Conservation (phyloP, 2,888 invertebrate genomes). For the Cantharis rufa region DNA sequence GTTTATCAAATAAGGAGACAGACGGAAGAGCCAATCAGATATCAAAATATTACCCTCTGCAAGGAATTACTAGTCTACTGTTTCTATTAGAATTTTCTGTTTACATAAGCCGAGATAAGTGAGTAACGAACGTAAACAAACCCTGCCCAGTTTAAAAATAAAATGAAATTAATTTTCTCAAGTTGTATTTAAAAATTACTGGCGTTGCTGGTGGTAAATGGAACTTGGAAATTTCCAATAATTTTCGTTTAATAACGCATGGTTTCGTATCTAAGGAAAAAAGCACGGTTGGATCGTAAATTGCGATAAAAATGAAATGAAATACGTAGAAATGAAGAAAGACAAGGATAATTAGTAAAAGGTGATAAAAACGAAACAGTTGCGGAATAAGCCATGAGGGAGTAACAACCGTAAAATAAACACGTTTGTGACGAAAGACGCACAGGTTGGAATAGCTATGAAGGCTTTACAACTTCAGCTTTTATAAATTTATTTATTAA, state of each 20-base stretch:
- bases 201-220: not conserved
- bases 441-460: conserved; percentile 13
- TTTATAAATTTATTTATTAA: not conserved
- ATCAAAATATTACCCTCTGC: conserved; percentile 15
- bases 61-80: conserved; percentile 14
- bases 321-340: conserved; percentile 20
- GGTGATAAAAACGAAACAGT: conserved; percentile 31
- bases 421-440: conserved; percentile 24
- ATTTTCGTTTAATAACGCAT: not conserved
- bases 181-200: not conserved
- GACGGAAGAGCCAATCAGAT: conserved; percentile 34
- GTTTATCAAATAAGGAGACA: conserved; percentile 33
- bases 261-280: not conserved
- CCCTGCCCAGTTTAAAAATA: not conserved
- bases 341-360: conserved; percentile 23
- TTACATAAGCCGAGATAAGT: conserved; percentile 8
- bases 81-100: conserved; percentile 6
- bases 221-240: not conserved
- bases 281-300: conserved; percentile 10
- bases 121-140: not conserved
- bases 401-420: conserved; percentile 29
- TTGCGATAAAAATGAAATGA: conserved; percentile 8
- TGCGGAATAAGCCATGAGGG: conserved; percentile 29
- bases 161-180: not conserved
- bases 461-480: conserved; percentile 4